These are phyloP conservation scores for Drosophila borborema DNA, from an alignment of 2,888 invertebrate genomes.

Conservation along the genomic window DNA sequence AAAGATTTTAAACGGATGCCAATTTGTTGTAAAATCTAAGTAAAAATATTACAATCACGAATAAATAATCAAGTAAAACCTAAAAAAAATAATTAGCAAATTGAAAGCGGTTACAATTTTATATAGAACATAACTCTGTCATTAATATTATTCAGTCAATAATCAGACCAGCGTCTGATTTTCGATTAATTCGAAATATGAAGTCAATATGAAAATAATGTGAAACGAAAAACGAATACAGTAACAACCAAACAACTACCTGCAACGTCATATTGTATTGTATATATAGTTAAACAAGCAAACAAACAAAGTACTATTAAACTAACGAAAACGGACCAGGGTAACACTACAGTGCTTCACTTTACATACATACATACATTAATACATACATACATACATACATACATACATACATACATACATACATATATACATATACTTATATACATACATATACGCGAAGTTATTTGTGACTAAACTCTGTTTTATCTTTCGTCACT, in stretches of 20 bases:
- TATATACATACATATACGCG: constrained; percentile 11
- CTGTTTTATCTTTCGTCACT: constrained; percentile 9
- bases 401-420: too few species aligned
- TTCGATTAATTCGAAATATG: constrained; percentile 25
- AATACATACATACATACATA: background rate
- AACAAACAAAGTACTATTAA: constrained; percentile 33
- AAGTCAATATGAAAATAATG: constrained; percentile 23
- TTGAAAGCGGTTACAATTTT: constrained; percentile 5
- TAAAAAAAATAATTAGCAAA: constrained; percentile 1
- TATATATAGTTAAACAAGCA: constrained; percentile 47
- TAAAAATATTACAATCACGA: constrained; percentile 14
- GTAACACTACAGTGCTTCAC: constrained; percentile 50
- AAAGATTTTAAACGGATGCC: constrained; percentile 77
- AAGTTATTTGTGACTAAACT: constrained; percentile 10
- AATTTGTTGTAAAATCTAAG: constrained; percentile 39
- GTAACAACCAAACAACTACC: constrained; percentile 74
- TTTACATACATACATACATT: constrained; percentile 34
- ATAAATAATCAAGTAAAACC: constrained; percentile 25
- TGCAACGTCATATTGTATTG: constrained; percentile 59
- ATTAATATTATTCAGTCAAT: constrained; percentile 36
- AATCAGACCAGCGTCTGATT: constrained; percentile 38
- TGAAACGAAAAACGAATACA: constrained; percentile 38
- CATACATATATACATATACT: constrained; percentile 15
- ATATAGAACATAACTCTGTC: constrained; percentile 21
- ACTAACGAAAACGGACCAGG: constrained; percentile 63